Conservation (phyloP, 2,113 vertebrate genomes). For the Silurus meridionalis region DNA sequence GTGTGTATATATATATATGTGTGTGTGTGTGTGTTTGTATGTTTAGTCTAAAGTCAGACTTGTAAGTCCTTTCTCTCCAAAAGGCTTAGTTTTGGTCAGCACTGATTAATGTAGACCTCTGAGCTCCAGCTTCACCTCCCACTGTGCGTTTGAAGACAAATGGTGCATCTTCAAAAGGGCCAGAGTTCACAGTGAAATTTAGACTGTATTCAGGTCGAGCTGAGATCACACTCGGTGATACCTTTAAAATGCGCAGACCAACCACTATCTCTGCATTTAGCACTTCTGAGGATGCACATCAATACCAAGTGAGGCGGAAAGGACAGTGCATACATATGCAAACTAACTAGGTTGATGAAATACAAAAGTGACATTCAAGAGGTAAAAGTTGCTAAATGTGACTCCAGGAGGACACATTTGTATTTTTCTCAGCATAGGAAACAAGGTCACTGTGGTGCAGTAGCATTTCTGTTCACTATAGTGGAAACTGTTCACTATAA, state of each 20-base stretch:
- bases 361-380: constrained; percentile 3
- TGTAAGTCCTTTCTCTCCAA: background rate
- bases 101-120: constrained; percentile 11
- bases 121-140: background rate
- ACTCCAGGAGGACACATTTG: background rate
- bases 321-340: constrained; percentile 4
- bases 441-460: background rate
- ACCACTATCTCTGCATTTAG: background rate
- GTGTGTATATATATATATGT: background rate
- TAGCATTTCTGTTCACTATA: background rate
- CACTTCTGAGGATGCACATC: constrained; percentile 15
- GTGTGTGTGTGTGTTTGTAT: background rate
- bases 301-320: background rate
- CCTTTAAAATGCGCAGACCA: background rate
- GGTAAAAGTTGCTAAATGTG: background rate
- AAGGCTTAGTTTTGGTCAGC: background rate
- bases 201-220: constrained; percentile 3
- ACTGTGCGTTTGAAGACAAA: constrained; percentile 29
- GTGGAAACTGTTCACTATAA: background rate
- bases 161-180: constrained; percentile 16
- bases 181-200: constrained; percentile 32
- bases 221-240: constrained; percentile 18
- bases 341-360: background rate
- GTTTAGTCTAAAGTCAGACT: background rate
- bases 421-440: background rate